Evolutionary conservation across 2,113 vertebrate species (phyloP).

Genomic region (Aldabrachelys gigantea): DNA sequence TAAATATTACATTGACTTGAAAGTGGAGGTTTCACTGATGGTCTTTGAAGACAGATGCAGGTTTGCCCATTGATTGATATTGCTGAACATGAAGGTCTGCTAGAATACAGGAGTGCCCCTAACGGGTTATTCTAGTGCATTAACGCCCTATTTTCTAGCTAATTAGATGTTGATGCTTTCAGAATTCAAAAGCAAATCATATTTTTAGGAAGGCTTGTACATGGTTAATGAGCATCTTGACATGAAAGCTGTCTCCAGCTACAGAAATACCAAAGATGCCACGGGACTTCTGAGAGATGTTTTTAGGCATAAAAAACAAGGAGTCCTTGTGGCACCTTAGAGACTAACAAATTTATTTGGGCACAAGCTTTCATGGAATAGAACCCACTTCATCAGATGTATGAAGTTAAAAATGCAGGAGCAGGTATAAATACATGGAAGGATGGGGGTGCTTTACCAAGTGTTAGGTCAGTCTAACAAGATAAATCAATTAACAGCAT

Average conservation of each 20-base stretch:
- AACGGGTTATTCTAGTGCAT: background rate
- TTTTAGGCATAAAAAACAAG: no score
- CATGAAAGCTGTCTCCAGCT: conserved; percentile 30
- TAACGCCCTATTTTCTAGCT: conserved; percentile 18
- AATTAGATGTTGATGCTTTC: conserved; percentile 37
- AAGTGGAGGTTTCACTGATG: background rate
- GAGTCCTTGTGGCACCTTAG: no score
- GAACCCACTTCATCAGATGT: no score
- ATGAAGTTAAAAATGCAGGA: no score
- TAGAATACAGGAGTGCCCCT: background rate
- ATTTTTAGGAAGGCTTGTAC: conserved; percentile 31
- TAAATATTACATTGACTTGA: background rate
- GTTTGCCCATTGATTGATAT: background rate
- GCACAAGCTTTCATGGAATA: no score
- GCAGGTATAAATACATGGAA: no score
- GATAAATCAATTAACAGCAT: no score
- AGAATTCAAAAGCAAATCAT: conserved; percentile 15
- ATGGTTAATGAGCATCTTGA: conserved; percentile 5
- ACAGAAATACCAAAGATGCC: background rate
- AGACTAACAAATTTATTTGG: no score
- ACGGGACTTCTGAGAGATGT: background rate
- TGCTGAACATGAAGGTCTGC: background rate
- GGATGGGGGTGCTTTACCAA: no score
- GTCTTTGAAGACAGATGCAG: background rate
- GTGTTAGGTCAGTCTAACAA: no score